A percentile compares a stretch with the other conserved stretches of the same genome.
Conservation (phyloP, 2,113 vertebrate species). For the Ammospiza nelsoni region DNA sequence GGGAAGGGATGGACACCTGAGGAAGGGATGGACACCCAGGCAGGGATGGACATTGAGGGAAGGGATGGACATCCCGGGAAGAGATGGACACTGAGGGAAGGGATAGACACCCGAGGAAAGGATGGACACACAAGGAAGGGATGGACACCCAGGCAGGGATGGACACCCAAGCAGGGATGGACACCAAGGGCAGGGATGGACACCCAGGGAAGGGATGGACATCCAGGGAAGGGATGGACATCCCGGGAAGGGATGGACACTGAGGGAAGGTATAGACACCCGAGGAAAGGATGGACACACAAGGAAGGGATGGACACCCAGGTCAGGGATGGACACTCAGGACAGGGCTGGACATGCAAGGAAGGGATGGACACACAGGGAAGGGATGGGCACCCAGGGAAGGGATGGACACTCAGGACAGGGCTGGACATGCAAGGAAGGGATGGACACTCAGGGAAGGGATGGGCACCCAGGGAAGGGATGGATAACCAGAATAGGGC, state of each 20-base stretch:
- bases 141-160: too few relatives aligned
- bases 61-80: neutral
- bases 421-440: accelerated
- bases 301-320: too few relatives aligned
- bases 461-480: accelerated
- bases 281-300: accelerated
- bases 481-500: neutral
- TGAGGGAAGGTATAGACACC: accelerated
- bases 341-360: too few relatives aligned
- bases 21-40: neutral
- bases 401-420: accelerated
- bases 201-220: too few relatives aligned
- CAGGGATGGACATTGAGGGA: accelerated
- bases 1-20: accelerated
- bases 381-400: accelerated
- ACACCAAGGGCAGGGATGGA: too few relatives aligned
- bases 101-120: accelerated
- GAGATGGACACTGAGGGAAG: neutral
- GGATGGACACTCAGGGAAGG: accelerated
- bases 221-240: accelerated
- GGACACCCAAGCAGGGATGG: accelerated
- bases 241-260: accelerated
- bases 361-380: neutral
- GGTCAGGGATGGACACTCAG: accelerated
- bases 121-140: neutral